phyloP scores from a whole-genome alignment of 2,113 vertebrate genomes.

The Burhinus oedicnemus region DNA sequence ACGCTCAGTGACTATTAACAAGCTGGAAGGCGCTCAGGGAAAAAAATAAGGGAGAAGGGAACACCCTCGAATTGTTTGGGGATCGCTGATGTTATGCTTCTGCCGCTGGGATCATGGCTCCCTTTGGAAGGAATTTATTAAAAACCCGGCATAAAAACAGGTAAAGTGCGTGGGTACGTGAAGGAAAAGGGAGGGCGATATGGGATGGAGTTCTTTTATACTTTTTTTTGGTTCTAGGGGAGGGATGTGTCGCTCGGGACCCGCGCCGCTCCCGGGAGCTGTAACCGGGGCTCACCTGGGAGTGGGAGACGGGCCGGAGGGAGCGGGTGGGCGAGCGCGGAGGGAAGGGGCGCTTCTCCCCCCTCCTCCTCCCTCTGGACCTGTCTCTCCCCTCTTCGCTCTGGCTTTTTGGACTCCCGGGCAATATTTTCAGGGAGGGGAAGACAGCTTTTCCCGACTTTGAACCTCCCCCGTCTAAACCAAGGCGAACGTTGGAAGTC shows the following conservation, averaged over 20 bases:
- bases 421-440: background rate
- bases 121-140: conserved; percentile 90
- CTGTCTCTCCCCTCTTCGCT: background rate
- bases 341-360: background rate
- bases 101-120: conserved; percentile 83
- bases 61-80: conserved; percentile 22
- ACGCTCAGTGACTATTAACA: conserved; percentile 66
- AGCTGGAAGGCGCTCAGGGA: conserved; percentile 49
- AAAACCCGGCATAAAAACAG: conserved; percentile 92
- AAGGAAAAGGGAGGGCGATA: background rate
- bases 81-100: conserved; percentile 34
- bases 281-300: background rate
- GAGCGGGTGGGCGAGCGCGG: background rate
- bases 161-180: conserved; percentile 65
- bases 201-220: background rate
- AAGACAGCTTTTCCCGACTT: background rate
- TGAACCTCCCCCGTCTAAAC: background rate
- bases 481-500: background rate
- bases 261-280: background rate
- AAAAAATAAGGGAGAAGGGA: conserved; percentile 51
- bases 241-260: background rate
- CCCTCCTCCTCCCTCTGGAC: too few relatives aligned
- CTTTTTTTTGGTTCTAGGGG: background rate
- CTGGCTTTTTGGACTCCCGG: background rate
- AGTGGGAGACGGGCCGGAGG: background rate